Evolutionary conservation across 2,113 vertebrate genomes (phyloP).

Genomic region (Coptodon bakossiorum): DNA sequence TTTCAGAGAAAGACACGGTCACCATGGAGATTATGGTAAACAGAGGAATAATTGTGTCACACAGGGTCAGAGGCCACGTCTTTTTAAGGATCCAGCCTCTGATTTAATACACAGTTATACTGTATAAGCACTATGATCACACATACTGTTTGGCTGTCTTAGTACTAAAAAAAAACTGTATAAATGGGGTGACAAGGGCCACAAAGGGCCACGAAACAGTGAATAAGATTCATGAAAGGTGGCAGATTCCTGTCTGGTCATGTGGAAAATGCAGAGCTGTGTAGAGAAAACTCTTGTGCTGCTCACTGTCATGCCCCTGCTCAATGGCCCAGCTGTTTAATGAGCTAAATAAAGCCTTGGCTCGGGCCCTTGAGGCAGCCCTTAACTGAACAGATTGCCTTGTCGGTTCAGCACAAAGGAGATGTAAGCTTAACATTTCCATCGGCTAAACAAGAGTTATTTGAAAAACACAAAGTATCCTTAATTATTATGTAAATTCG

Average conservation of each 20-base stretch:
- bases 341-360: conserved; percentile 65
- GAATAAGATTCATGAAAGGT: neutral
- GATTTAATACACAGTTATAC: neutral
- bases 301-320: conserved; percentile 13
- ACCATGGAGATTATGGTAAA: conserved; percentile 45
- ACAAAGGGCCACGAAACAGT: neutral
- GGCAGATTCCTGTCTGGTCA: conserved; percentile 17
- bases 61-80: neutral
- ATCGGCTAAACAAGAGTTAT: conserved; percentile 3
- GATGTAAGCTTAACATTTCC: conserved; percentile 16
- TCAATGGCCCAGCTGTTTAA: conserved; percentile 66
- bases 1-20: conserved; percentile 61
- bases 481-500: conserved; percentile 27
- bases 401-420: conserved; percentile 33
- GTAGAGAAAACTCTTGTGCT: conserved; percentile 29
- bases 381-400: conserved; percentile 31
- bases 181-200: neutral
- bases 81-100: neutral
- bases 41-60: conserved; percentile 5
- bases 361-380: conserved; percentile 25
- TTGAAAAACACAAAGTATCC: neutral
- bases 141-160: neutral
- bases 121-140: neutral
- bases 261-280: conserved; percentile 19
- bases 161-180: neutral